Base-by-base conservation (phyloP, 2,888 invertebrate species). In the Augiades crinisus region DNA sequence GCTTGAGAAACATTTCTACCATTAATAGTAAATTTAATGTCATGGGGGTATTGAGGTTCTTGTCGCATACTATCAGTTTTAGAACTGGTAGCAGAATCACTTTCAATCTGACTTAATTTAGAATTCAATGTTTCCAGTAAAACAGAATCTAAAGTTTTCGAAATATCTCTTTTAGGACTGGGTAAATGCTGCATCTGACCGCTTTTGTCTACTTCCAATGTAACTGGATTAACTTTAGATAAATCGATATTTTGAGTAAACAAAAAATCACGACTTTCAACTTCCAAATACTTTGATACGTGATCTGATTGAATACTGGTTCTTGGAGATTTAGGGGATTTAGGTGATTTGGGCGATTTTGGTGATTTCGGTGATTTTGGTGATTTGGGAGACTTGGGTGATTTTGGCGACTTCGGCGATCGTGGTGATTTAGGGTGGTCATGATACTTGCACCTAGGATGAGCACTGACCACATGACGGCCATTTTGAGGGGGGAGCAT, bases 191-290 rank as follows among this genome's bases (percentile, higher is more conserved):
- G 92, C 53, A 94, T 84, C 41, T 91, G 86, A 2, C 92, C 81
- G 34, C 90, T 92, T 71, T 94, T 94, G 62, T 94, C 93, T 0
- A 94, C 90, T 80, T 94, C 94, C 41, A 94, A 78, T 10, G 94
- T 94, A 5, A 94, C 90, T 0, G 94, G 94, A 78, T 94, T 92
- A 2, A 94, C 91, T 78, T 94, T 94, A 0, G 94, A 94, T 33
- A 94, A 78, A 74, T 94, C 94, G 50, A 94, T 93, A 67, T 94
- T 94, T 83, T 94, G 94, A 0, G 94, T 94, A 63, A 94, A 94
- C 13, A 94, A 78, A 77, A 94, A 94, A 60, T 92, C 92, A 33
- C 91, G 87, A 61, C 81, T 91, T 66, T 91, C 91, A 1, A 91
- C 89, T 59, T 89, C 90, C 44, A 90, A 72, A 58, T 86, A 90